Percentiles rank a stretch among this genome's conserved stretches.
Conservation (phyloP, 1,140 invertebrate genomes). For the Tigriopus japonicus region DNA sequence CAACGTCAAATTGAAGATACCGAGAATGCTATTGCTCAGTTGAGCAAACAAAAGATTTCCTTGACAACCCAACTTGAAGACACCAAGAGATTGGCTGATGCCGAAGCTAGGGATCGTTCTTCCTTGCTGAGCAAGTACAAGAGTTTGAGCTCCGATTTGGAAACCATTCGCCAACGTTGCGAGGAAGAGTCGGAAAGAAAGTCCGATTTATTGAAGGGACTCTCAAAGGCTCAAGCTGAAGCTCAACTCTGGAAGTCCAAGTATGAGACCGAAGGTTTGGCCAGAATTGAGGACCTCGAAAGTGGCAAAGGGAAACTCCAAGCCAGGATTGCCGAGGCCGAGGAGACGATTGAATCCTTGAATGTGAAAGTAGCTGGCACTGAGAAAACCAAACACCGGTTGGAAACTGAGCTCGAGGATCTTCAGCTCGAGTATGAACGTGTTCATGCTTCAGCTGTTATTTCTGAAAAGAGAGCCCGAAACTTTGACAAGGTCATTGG, state of each 20-base stretch:
- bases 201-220: constrained; percentile 58
- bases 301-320: constrained; percentile 83
- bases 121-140: constrained; percentile 85
- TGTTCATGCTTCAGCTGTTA: constrained; percentile 33
- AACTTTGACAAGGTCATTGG: constrained; percentile 22
- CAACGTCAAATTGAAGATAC: constrained; percentile 80
- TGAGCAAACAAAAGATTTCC: constrained; percentile 91
- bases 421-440: constrained; percentile 39
- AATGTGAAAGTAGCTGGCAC: constrained; percentile 59
- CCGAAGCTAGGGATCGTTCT: constrained; percentile 72
- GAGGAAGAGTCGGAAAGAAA: constrained; percentile 64
- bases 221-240: constrained; percentile 93
- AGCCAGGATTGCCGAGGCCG: constrained; percentile 78
- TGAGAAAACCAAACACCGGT: constrained; percentile 32
- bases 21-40: constrained; percentile 84
- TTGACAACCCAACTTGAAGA: constrained; percentile 89
- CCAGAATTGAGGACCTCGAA: constrained; percentile 89
- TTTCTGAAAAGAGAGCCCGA: constrained; percentile 40
- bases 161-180: constrained; percentile 42
- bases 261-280: constrained; percentile 45
- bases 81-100: constrained; percentile 88
- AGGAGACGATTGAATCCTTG: constrained; percentile 54
- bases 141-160: constrained; percentile 84
- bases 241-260: constrained; percentile 35
- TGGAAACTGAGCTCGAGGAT: constrained; percentile 36